phyloP scores from a whole-genome alignment of 2,797 vertebrate genomes.

The Gymnopithys bicolor region DNA sequence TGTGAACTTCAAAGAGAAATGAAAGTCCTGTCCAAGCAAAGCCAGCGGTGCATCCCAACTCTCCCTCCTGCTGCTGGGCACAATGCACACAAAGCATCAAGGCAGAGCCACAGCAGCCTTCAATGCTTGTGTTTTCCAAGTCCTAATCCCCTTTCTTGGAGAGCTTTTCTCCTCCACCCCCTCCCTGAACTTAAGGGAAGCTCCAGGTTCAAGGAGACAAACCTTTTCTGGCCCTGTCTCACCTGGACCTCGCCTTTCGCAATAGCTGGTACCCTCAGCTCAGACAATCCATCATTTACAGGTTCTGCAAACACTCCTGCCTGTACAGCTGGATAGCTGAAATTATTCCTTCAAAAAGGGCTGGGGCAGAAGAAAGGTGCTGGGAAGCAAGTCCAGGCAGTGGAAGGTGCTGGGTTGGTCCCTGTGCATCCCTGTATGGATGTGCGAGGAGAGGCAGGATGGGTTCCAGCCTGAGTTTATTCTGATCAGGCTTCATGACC shows the following conservation, averaged over 20 bases:
- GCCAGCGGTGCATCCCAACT: background rate
- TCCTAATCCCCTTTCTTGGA: background rate
- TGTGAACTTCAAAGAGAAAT: background rate
- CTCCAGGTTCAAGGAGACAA: background rate
- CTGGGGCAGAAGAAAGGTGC: background rate
- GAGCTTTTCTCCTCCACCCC: background rate
- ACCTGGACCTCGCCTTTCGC: accelerated
- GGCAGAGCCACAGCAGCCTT: background rate
- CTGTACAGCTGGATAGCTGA: background rate
- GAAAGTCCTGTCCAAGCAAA: background rate
- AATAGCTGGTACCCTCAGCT: accelerated
- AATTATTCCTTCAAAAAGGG: background rate
- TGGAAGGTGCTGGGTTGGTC: background rate
- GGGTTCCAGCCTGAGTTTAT: slow-evolving; percentile 28
- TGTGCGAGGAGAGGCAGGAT: background rate
- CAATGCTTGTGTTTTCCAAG: background rate
- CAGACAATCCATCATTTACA: background rate
- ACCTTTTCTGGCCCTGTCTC: background rate
- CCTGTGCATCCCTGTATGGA: background rate
- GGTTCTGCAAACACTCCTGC: background rate
- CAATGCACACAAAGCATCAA: background rate
- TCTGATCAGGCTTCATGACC: slow-evolving; percentile 63
- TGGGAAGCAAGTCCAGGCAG: background rate
- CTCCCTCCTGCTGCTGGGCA: background rate
- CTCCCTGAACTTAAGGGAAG: background rate